phyloP scores from a whole-genome alignment of 2,888 invertebrate genomes.

The Platycnemis pennipes region DNA sequence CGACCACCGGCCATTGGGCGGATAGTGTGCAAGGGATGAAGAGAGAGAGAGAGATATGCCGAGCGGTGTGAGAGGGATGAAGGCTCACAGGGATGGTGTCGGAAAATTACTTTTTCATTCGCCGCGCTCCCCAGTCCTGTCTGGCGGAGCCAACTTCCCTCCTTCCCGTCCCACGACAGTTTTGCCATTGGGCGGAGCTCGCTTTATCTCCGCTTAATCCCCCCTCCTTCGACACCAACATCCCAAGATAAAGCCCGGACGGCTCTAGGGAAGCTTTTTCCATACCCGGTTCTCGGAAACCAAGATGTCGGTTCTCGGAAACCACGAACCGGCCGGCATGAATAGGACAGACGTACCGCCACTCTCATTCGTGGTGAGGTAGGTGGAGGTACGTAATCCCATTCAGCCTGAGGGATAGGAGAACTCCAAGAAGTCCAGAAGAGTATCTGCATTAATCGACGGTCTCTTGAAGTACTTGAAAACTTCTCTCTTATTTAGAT shows the following conservation, averaged over 20 bases:
- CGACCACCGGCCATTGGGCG: neutral
- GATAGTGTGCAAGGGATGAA: neutral
- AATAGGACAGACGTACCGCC: too few relatives aligned
- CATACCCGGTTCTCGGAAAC: neutral
- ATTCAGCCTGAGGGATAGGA: too few relatives aligned
- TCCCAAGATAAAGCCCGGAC: neutral
- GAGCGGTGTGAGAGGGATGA: neutral
- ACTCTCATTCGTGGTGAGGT: too few relatives aligned
- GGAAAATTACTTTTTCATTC: neutral
- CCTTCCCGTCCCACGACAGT: neutral
- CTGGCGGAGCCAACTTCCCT: neutral
- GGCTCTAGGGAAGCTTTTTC: neutral
- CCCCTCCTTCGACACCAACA: neutral
- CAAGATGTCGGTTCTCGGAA: conserved; percentile 7
- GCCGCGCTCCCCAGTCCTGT: neutral
- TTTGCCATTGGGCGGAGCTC: conserved; percentile 19
- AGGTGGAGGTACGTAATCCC: too few relatives aligned
- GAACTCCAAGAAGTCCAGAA: too few relatives aligned
- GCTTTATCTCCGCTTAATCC: neutral
- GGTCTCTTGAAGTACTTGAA: too few relatives aligned
- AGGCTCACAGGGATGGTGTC: neutral
- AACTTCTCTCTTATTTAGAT: too few relatives aligned
- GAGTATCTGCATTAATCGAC: too few relatives aligned
- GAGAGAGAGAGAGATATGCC: neutral
- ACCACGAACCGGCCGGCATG: neutral